phyloP scores from a whole-genome alignment of 2,113 vertebrate species.

The Mobula birostris region DNA sequence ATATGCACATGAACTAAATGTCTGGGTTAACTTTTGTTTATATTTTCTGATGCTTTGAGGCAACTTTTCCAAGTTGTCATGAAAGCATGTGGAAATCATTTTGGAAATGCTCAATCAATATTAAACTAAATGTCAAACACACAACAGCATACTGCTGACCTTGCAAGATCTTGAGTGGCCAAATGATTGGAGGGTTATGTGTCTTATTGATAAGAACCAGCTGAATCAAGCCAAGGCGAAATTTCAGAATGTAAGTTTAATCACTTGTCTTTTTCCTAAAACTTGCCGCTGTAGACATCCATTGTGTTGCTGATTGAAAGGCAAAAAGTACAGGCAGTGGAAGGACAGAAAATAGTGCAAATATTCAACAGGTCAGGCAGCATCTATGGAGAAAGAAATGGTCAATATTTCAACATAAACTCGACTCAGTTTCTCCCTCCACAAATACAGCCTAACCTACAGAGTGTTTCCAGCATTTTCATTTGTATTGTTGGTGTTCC shows the following conservation, averaged over 20 bases:
- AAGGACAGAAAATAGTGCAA: too few relatives aligned
- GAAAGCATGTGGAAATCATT: background rate
- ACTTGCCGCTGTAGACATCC: background rate
- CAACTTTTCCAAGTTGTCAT: background rate
- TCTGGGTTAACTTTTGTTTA: background rate
- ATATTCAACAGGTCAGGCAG: too few relatives aligned
- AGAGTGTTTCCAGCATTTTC: too few relatives aligned
- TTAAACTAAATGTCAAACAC: background rate
- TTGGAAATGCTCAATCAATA: background rate
- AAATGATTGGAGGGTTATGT: background rate
- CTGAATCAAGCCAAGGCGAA: background rate
- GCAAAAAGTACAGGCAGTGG: too few relatives aligned
- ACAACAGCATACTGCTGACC: background rate
- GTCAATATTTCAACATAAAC: too few relatives aligned
- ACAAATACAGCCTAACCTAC: too few relatives aligned
- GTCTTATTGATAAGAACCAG: background rate
- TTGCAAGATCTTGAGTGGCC: background rate
- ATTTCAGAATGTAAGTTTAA: background rate
- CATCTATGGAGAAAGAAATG: too few relatives aligned
- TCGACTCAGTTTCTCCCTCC: too few relatives aligned
- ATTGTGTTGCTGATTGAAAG: background rate
- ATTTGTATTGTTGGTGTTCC: background rate
- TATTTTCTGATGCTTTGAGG: background rate
- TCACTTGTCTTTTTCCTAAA: background rate
- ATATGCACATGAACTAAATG: background rate